Evolutionary conservation across 2,888 invertebrate species (phyloP), one percentile per base, ranked within the genome.

Genomic region (Nesidiocoris tenuis): DNA sequence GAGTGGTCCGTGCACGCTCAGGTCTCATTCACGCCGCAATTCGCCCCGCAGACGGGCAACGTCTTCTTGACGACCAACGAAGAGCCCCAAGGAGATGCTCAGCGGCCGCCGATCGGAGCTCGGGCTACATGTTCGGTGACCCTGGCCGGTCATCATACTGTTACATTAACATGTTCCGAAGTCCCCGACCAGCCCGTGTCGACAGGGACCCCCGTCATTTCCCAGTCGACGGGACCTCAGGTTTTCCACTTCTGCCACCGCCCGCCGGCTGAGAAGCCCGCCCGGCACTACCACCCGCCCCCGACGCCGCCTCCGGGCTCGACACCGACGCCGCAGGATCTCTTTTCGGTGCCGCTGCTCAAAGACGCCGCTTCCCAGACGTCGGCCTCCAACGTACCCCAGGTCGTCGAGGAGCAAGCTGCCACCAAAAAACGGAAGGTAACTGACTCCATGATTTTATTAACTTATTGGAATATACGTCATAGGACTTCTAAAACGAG

Each of bases 1-100:
- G 89, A 89, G 81, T 90, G 90, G 90, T 87, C 88, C 55, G 88
- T 90, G 80, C 90, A 86, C 82, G 93, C 89, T 74, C 90, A 90
- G 81, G 85, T 90, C 78, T 89, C 88, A 12, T 87, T 88, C 70
- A 87, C 77, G 0, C 76, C 77, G 5, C n/a, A n/a, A 12, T 87
- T 88, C 70, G 87, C 77, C 0, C 63, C 61, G 16, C 67, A 61
- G 23, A 55, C 74, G 16, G 87, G 87, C 2, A 86, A 87, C 81
- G 83, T 87, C 77, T 78, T 85, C 1, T 87, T 88, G 79, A 87
- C 87, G 0, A 86, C 87, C 0, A 66, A 22, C 56, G 0, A 86
- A 86, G 1, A 85, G 82, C 87, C 88, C 80, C 81, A 85, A 3
- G 17, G 25, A 18, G 22, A 18, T 19, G 54, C 21, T 16, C 75